Base-by-base conservation (phyloP, 2,797 vertebrate genomes). In the Spinus olivaceus region DNA sequence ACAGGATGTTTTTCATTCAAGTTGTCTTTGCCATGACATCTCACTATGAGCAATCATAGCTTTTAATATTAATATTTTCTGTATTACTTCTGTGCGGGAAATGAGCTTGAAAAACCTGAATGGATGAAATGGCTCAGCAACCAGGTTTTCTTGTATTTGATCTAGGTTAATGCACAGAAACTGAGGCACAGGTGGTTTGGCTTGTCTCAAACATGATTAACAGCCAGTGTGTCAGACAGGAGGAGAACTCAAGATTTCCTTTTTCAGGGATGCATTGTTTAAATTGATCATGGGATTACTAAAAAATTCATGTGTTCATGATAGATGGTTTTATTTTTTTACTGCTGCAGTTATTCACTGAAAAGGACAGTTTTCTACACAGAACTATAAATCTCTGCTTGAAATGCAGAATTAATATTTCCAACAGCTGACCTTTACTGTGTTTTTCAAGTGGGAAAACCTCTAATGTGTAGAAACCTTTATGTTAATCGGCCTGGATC, bases 281-380 rank as follows among this genome's bases (percentile, higher is more conserved):
- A 70, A 94, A 85, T 15, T 61, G 42, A 41, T 82, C 18, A 35
- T 71, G 74, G 20, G 41, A 77, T 82, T 78, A 60, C 57, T 90
- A 63, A 81, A 73, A 90, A 86, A 86, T 42, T 88, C 12, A 35
- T 85, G 49, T 1, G 1, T 57, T 92, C 42, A 70, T 84, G 88
- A 88, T 77, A 39, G 33, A 90, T 86, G 49, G 66, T 84, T 94
- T 91, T 86, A 72, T 91, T 94, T 94, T 53, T 37, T 69, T 56
- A 65, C 42, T 90, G 49, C n/a, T 90, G 63, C 57, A 59, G 69
- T 88, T 90, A 67, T 42, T 91, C 39, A 64, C 57, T 79, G 72
- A 42, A 90, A 92, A 88, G 44, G 61, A 71, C 22, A 69, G 46
- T 88, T 86, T 95, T 70, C 83, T 76, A 33, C 3, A 5, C 17